Conservation (phyloP, 1,140 invertebrate genomes). For the Orchesella cincta region DNA sequence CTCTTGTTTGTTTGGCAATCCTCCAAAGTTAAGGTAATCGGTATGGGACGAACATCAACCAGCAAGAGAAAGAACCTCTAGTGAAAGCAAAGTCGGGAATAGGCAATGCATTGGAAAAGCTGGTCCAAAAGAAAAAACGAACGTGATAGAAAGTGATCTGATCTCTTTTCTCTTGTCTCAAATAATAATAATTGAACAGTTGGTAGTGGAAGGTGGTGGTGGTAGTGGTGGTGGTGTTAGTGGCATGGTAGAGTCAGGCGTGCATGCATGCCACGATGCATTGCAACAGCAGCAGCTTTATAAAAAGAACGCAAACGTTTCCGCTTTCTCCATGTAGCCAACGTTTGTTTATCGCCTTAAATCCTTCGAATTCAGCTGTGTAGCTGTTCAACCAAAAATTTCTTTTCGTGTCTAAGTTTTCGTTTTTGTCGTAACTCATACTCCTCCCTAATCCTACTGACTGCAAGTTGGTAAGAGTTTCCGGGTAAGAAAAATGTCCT, state of each 20-base stretch:
- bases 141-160: conserved; percentile 17
- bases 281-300: not conserved
- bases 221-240: not conserved
- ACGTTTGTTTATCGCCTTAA: not conserved
- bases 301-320: not conserved
- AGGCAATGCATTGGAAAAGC: not conserved
- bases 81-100: not conserved
- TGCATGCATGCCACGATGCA: not conserved
- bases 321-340: not conserved
- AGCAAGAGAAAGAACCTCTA: not conserved
- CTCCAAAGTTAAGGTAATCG: conserved; percentile 8
- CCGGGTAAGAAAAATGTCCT: conserved; percentile 6
- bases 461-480: not conserved
- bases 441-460: conserved; percentile 15
- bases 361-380: conserved; percentile 18
- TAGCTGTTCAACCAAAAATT: not conserved
- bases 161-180: conserved; percentile 16
- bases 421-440: conserved; percentile 19
- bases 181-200: conserved; percentile 22
- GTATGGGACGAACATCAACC: not conserved
- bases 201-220: not conserved
- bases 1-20: conserved; percentile 5
- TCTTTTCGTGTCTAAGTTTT: conserved; percentile 12
- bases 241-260: not conserved
- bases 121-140: not conserved